These are phyloP conservation scores for Brachyptera risi DNA, from an alignment of 2,888 invertebrate genomes.

Conservation along the genomic window DNA sequence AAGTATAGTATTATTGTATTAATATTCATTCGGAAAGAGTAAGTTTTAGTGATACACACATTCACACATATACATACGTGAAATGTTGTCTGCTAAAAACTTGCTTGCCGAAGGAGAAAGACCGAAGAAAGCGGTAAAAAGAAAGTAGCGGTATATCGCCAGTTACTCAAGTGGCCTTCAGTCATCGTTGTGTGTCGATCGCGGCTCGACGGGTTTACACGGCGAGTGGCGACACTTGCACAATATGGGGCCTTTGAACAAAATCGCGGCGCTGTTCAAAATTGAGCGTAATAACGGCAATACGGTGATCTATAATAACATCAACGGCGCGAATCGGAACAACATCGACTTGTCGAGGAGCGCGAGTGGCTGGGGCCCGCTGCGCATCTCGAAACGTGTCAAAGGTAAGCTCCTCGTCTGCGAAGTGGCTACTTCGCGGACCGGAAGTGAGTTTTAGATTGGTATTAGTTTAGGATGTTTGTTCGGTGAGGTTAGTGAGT, in stretches of 20 bases:
- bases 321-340: conserved; percentile 13
- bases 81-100: not conserved
- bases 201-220: too few species aligned
- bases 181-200: too few species aligned
- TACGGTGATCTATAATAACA: conserved; percentile 16
- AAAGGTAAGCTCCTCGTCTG: conserved; percentile 10
- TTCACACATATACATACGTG: too few species aligned
- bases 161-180: not conserved
- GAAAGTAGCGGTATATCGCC: conserved; percentile 12
- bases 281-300: not conserved
- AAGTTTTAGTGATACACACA: too few species aligned
- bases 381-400: not conserved
- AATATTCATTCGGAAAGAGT: too few species aligned
- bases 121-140: conserved; percentile 14
- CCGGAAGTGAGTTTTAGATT: too few species aligned
- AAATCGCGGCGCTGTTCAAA: conserved; percentile 10
- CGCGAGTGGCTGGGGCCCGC: not conserved
- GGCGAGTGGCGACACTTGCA: too few species aligned
- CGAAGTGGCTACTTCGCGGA: too few species aligned
- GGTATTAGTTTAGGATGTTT: too few species aligned
- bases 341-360: conserved; percentile 15
- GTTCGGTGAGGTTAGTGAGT: too few species aligned
- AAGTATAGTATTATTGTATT: too few species aligned
- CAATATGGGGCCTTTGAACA: conserved; percentile 12
- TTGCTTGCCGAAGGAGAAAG: not conserved